These are phyloP conservation scores for Anticlea derivata DNA, from an alignment of 2,888 invertebrate species.

Conservation along the genomic window DNA sequence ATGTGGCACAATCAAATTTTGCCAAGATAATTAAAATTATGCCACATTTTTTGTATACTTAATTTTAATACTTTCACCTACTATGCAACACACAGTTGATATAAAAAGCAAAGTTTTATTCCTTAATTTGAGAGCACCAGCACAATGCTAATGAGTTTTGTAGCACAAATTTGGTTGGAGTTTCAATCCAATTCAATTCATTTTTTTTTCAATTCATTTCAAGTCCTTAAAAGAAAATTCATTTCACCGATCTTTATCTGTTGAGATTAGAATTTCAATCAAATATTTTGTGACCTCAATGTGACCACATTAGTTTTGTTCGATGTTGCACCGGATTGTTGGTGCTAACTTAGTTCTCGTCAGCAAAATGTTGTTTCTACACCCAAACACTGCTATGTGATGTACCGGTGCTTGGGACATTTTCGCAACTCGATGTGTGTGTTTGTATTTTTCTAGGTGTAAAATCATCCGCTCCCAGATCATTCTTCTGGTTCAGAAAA, in stretches of 20 bases:
- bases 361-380: constrained; percentile 20
- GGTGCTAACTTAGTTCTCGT: constrained; percentile 36
- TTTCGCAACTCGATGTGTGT: constrained; percentile 71
- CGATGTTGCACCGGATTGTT: constrained; percentile 35
- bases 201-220: too few relatives aligned
- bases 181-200: too few relatives aligned
- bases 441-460: constrained; percentile 81
- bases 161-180: constrained; percentile 18
- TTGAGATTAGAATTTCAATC: constrained; percentile 17
- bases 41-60: constrained; percentile 22
- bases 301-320: constrained; percentile 30
- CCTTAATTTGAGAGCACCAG: constrained; percentile 28
- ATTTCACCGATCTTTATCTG: constrained; percentile 1
- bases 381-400: constrained; percentile 26
- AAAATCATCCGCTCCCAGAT: constrained; percentile 83
- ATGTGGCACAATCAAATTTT: constrained; percentile 16
- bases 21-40: background rate
- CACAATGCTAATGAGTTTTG: constrained; percentile 23
- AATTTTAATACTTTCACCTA: constrained; percentile 9
- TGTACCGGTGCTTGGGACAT: constrained; percentile 60
- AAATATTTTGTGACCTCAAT: constrained; percentile 3
- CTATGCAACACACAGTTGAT: constrained; percentile 10
- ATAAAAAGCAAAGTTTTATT: constrained; percentile 13
- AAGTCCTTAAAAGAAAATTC: background rate
- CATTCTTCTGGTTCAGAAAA: constrained; percentile 84